Base-by-base conservation (phyloP, 2,888 invertebrate genomes). In the Holacanthella duospinosa region DNA sequence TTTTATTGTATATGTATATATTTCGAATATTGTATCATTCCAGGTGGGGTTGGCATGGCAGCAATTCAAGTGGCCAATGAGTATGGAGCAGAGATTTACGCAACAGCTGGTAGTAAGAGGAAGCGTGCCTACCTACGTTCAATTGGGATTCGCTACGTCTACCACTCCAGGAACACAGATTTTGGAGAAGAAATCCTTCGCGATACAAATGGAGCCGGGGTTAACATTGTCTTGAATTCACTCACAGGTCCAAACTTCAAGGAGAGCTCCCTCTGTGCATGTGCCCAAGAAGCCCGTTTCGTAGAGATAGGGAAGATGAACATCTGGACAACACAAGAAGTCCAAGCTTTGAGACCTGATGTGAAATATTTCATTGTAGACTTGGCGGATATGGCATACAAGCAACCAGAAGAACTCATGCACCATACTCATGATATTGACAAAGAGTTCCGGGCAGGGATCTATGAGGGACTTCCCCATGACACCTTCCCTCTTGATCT, bases 161-260 rank as follows among this genome's bases (percentile, higher is more conserved):
- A 65, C 57, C 65, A 68, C 53, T 66, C 66, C 4, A 36, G 68
- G 55, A 68, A 66, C 29, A 66, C 66, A 1, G 54, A 63, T 19
- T 68, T 61, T 29, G 66, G 61, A 24, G 57, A 62, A 12, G 55
- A 67, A 21, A 68, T 68, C 43, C 29, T 61, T 53, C 55, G 60
- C 21, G 64, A 43, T 6, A 62, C 65, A 1, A 56, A 62, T n/a
- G 66, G 60, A 27, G 66, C 58, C 16, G 56, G 60, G 16, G 66
- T 68, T 1, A 62, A 61, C 28, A 60, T 68, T 43, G 67, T 68
- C 12, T 62, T 68, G 6, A 67, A 67, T 29, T 67, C 67, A 0
- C 55, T 68, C 3, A 67, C 67, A 1, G 64, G 67, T 12, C 64
- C 67, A n/a, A 67, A 67, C 16, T 67, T 69, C 29, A 69, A 69